A percentile compares a stretch with the other conserved stretches of the same genome.
phyloP scores from a whole-genome alignment of 2,888 invertebrate species.

The Mesopsocus fuscifrons region DNA sequence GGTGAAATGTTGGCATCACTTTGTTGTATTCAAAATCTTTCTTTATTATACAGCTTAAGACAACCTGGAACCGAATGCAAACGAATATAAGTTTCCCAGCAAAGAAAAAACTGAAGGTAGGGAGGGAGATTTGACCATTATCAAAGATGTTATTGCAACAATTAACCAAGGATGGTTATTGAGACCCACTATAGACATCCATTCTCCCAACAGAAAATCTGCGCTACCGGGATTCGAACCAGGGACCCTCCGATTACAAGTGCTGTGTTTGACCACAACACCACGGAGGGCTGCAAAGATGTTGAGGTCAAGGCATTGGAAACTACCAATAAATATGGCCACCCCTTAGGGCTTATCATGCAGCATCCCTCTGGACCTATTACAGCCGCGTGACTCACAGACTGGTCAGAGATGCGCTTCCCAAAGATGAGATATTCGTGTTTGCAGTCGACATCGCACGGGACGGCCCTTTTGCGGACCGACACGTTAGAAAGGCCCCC shows the following conservation, averaged over 20 bases:
- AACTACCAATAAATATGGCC: too few relatives aligned
- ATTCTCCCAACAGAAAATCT: too few relatives aligned
- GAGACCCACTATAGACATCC: too few relatives aligned
- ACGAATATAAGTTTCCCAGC: slow-evolving; percentile 10
- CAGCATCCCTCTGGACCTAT: too few relatives aligned
- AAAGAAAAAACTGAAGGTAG: slow-evolving; percentile 2
- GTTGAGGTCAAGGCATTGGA: too few relatives aligned
- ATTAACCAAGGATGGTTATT: too few relatives aligned
- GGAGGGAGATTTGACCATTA: neutral
- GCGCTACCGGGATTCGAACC: too few relatives aligned
- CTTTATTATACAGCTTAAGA: slow-evolving; percentile 84
- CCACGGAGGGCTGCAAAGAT: too few relatives aligned
- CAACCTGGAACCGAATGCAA: slow-evolving; percentile 40
- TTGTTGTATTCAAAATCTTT: slow-evolving; percentile 93
- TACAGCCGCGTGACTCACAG: too few relatives aligned
- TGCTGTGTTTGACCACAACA: too few relatives aligned
- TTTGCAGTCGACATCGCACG: slow-evolving; percentile 30
- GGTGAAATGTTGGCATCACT: slow-evolving; percentile 97
- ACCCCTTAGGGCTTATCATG: too few relatives aligned
- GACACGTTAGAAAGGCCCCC: slow-evolving; percentile 89
- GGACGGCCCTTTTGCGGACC: slow-evolving; percentile 48
- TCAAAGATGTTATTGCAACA: neutral
- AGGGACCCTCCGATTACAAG: too few relatives aligned
- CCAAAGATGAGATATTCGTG: slow-evolving; percentile 88
- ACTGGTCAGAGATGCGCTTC: slow-evolving; percentile 77